Base-by-base conservation (phyloP, 53 echinoderm and acorn worm genomes). In the Arbacia lixula region DNA sequence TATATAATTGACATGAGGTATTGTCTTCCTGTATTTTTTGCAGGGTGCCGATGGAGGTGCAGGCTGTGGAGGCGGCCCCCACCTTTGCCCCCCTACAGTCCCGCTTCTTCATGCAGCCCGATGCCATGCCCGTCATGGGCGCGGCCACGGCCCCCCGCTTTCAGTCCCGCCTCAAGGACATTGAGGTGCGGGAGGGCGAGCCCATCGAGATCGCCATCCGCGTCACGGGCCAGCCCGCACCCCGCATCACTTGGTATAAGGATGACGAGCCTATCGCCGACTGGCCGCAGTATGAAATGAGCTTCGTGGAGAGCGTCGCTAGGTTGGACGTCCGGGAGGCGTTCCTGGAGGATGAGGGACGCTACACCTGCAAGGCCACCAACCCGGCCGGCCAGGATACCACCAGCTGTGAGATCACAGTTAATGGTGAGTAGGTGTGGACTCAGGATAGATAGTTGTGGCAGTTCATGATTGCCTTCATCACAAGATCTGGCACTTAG, bases 211-310 rank as follows among this genome's bases (percentile, higher is more conserved):
- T 95, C 36, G 86, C 90, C 81, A 90, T 92, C 67, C 90, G 92
- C 4, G 87, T 99, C 62, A 83, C 88, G 0, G 99, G 99, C 11
- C 80, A 86, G 46, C 99, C 99, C 12, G 67, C 75, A 2, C 99
- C 99, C 14, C 74, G 85, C 65, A 92, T 99, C 29, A 86, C 86
- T 2, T 99, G 95, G 94, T 99, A 87, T 72, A 91, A 95, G 78
- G 90, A 99, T 64, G 92, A 91, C 37, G 58, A 84, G 32, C 90
- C 90, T 3, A 81, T 95, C 4, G 72, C 66, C 37, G 85, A 58
- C 38, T 79, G 85, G 37, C 90, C 85, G 3, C 75, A 88, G 27
- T 93, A 87, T 51, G 71, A 85, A 65, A 91, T 78, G 3, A 67
- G 78, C 24, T 91, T 84, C 22, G 32, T 84, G 21, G 87, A 90